Evolutionary conservation across 2,797 vertebrate species (phyloP).

Genomic region (Silurus lanzhouensis): DNA sequence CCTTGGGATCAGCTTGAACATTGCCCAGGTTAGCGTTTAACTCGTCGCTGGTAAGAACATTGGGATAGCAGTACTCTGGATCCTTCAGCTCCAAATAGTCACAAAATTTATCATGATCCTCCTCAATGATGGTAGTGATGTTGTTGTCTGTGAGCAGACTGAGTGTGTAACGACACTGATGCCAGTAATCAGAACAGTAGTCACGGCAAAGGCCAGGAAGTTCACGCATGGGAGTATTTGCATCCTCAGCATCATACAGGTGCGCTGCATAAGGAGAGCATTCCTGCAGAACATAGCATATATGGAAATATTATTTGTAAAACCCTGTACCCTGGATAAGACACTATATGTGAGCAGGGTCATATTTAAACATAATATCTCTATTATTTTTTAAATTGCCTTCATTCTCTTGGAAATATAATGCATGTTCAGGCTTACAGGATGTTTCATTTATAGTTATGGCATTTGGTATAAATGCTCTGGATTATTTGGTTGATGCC

Average conservation of each 20-base stretch:
- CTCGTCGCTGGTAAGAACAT: conserved; percentile 71
- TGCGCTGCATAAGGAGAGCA: conserved; percentile 84
- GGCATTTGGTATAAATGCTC: too few species aligned
- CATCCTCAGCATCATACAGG: conserved; percentile 82
- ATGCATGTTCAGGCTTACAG: not conserved
- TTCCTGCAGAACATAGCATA: conserved; percentile 65
- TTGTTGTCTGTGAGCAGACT: conserved; percentile 73
- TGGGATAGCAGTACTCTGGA: conserved; percentile 82
- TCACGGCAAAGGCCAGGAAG: conserved; percentile 77
- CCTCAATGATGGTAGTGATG: conserved; percentile 65
- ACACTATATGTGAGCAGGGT: not conserved
- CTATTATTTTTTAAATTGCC: too few species aligned
- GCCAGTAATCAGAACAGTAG: conserved; percentile 79
- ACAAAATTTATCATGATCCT: conserved; percentile 72
- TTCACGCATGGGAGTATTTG: conserved; percentile 77
- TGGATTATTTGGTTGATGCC: too few species aligned
- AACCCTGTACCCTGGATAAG: not conserved
- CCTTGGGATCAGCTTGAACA: conserved; percentile 72
- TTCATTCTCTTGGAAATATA: not conserved
- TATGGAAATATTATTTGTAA: not conserved
- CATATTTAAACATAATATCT: not conserved
- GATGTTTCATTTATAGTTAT: too few species aligned
- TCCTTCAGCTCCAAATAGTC: conserved; percentile 77
- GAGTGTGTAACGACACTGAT: conserved; percentile 77
- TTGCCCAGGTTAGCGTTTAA: conserved; percentile 77